Evolutionary conservation across 2,797 vertebrate genomes (phyloP).

Genomic region (Nasua narica): DNA sequence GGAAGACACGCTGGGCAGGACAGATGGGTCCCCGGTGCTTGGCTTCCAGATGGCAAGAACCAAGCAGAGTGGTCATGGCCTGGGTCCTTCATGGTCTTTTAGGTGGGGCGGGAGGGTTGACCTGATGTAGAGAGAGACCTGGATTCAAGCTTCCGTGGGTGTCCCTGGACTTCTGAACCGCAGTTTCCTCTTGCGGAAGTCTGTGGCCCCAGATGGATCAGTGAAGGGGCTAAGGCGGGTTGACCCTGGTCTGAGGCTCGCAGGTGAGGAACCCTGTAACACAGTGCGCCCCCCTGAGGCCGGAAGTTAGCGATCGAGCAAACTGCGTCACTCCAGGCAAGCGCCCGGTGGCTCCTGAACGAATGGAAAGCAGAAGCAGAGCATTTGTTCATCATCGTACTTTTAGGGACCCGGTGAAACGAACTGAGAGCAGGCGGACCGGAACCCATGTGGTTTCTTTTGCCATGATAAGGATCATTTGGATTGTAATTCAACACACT

Average conservation of each 20-base stretch:
- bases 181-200: not conserved
- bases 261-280: accelerated
- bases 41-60: not conserved
- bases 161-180: accelerated
- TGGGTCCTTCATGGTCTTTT: not conserved
- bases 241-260: not conserved
- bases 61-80: not conserved
- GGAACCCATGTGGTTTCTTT: accelerated
- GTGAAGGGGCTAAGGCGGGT: too few relatives aligned
- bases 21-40: accelerated
- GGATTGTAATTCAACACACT: not conserved
- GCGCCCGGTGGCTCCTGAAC: accelerated
- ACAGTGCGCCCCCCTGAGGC: accelerated
- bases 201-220: not conserved
- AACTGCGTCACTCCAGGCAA: accelerated
- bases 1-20: not conserved
- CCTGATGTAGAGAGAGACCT: not conserved
- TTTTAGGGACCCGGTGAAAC: not conserved
- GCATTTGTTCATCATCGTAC: accelerated
- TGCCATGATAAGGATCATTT: not conserved
- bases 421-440: too few relatives aligned
- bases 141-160: accelerated
- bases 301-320: not conserved
- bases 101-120: too few relatives aligned
- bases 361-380: not conserved